A percentile compares a stretch with the other conserved stretches of the same genome.
Evolutionary conservation across 2,888 invertebrate species (phyloP).

Genomic region (Agrochola lota): DNA sequence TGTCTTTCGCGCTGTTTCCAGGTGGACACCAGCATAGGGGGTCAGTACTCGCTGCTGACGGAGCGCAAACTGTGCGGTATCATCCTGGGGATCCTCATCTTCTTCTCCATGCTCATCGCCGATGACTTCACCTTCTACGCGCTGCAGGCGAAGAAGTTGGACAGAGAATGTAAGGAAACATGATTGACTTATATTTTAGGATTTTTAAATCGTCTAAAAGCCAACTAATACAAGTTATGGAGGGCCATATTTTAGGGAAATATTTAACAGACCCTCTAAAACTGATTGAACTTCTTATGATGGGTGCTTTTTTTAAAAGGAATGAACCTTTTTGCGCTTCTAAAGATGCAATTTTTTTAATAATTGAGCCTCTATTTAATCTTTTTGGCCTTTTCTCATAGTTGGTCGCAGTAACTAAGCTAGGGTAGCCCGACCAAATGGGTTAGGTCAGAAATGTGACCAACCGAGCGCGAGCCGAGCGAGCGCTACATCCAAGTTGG

Average conservation of each 20-base stretch:
- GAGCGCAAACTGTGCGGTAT: slow-evolving; percentile 84
- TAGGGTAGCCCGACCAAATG: no score
- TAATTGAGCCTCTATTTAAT: no score
- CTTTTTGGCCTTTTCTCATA: no score
- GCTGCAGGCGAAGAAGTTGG: slow-evolving; percentile 80
- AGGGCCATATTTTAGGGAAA: background rate
- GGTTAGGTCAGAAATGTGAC: no score
- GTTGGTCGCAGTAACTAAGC: no score
- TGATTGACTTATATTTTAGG: background rate
- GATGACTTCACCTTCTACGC: slow-evolving; percentile 87
- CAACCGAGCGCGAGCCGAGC: no score
- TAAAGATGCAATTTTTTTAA: no score
- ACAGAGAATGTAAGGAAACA: slow-evolving; percentile 82
- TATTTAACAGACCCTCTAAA: no score
- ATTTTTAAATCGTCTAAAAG: background rate
- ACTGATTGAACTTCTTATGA: no score
- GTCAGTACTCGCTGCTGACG: slow-evolving; percentile 80
- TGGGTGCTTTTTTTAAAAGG: no score
- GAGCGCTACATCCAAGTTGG: no score
- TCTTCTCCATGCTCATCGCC: slow-evolving; percentile 83
- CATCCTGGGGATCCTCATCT: slow-evolving; percentile 82
- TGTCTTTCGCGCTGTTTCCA: slow-evolving; percentile 56
- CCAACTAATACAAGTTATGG: background rate
- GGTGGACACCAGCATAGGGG: slow-evolving; percentile 86
- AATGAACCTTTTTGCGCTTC: no score